These are phyloP conservation scores for Seriola dumerili DNA, from an alignment of 2,113 vertebrate species.

Conservation along the genomic window DNA sequence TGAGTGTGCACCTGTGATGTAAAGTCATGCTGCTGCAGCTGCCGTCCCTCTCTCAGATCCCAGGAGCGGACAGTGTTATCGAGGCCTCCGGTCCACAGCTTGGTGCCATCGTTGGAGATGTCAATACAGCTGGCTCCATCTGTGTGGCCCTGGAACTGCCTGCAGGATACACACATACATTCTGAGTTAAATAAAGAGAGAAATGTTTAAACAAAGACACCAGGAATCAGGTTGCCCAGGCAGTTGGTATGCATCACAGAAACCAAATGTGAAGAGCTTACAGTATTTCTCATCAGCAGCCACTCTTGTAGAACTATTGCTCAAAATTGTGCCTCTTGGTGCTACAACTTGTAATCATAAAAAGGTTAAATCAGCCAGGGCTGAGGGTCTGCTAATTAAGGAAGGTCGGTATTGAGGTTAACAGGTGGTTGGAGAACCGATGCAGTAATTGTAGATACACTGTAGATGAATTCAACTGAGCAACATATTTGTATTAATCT, in stretches of 20 bases:
- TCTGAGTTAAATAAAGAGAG: conserved; percentile 41
- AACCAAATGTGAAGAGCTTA: conserved; percentile 17
- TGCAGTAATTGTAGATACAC: background rate
- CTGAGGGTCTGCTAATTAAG: background rate
- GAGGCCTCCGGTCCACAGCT: conserved; percentile 96
- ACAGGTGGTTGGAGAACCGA: background rate
- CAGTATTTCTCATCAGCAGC: conserved; percentile 23
- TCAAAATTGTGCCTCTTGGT: conserved; percentile 5
- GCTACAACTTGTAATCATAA: conserved; percentile 12
- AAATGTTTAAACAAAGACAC: conserved; percentile 41
- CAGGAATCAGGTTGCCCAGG: background rate
- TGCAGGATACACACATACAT: conserved; percentile 50
- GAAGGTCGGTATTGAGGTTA: background rate
- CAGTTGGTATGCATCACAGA: conserved; percentile 25
- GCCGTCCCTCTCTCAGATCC: conserved; percentile 95
- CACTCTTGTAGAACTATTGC: background rate
- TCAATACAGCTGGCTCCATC: conserved; percentile 98
- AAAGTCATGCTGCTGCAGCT: conserved; percentile 98
- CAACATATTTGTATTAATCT: background rate
- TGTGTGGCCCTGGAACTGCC: conserved; percentile 98
- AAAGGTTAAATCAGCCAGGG: conserved; percentile 5
- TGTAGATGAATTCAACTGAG: background rate
- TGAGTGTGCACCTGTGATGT: conserved; percentile 91
- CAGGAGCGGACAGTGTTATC: conserved; percentile 98
- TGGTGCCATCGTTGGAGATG: conserved; percentile 96